These are phyloP conservation scores for Lota lota DNA, from an alignment of 2,113 vertebrate genomes.

Conservation along the genomic window DNA sequence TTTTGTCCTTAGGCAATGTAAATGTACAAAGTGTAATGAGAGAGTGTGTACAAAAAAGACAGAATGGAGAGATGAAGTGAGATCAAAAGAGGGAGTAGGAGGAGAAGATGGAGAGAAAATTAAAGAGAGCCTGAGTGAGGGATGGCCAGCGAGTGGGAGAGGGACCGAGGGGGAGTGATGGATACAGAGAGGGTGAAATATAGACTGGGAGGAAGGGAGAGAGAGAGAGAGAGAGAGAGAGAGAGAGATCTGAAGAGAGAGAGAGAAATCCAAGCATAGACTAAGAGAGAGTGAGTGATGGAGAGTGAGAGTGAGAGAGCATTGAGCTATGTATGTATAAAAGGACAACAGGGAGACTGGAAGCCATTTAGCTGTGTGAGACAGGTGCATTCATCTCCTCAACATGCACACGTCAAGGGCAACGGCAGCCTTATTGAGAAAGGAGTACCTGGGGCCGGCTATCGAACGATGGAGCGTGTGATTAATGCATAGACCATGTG, in stretches of 20 bases:
- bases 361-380: constrained; percentile 76
- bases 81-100: too few relatives aligned
- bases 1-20: too few relatives aligned
- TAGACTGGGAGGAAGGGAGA: not conserved
- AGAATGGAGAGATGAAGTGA: not conserved
- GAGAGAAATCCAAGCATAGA: not conserved
- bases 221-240: not conserved
- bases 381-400: constrained; percentile 80
- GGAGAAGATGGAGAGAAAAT: too few relatives aligned
- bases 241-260: not conserved
- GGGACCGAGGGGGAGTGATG: not conserved
- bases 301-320: not conserved
- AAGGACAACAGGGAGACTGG: constrained; percentile 44
- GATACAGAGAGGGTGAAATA: constrained; percentile 25
- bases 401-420: constrained; percentile 66
- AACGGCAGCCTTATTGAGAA: constrained; percentile 56
- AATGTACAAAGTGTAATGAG: too few relatives aligned
- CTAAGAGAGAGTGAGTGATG: not conserved
- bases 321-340: not conserved
- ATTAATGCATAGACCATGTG: constrained; percentile 66
- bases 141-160: not conserved
- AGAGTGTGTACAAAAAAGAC: too few relatives aligned
- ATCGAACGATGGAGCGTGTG: constrained; percentile 58
- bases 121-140: too few relatives aligned
- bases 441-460: constrained; percentile 39